Conservation (phyloP, 2,797 vertebrate species). For the Lepilemur ruficaudatus region DNA sequence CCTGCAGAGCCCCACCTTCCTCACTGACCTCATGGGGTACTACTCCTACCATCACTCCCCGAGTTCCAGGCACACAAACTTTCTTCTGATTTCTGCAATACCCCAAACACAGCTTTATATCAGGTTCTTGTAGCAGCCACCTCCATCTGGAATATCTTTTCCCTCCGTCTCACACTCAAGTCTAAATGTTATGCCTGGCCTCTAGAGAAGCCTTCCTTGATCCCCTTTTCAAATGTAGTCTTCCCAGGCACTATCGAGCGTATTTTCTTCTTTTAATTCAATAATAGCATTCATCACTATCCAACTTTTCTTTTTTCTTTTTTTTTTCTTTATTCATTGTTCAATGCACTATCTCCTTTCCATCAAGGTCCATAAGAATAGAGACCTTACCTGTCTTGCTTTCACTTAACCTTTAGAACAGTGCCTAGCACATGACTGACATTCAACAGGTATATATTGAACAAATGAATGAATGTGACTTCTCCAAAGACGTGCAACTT, state of each 20-base stretch:
- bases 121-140: not conserved
- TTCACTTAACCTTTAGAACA: not conserved
- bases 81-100: not conserved
- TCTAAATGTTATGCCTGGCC: not conserved
- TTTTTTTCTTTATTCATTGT: not conserved
- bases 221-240: not conserved
- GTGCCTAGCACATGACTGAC: not conserved
- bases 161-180: not conserved
- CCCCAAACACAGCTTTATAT: not conserved
- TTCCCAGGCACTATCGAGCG: not conserved
- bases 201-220: not conserved
- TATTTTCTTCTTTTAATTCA: not conserved
- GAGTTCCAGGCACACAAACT: not conserved
- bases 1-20: not conserved
- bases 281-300: not conserved
- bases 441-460: not conserved
- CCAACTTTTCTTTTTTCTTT: not conserved
- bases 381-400: not conserved
- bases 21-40: not conserved
- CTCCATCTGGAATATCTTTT: not conserved
- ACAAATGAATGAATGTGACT: not conserved
- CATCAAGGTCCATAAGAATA: not conserved
- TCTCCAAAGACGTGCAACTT: not conserved
- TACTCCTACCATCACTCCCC: not conserved
- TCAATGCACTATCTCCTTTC: not conserved